Percentiles rank a stretch among this genome's conserved stretches.
These are phyloP conservation scores for Bombycilla garrulus DNA, from an alignment of 2,113 vertebrate genomes.

Conservation along the genomic window DNA sequence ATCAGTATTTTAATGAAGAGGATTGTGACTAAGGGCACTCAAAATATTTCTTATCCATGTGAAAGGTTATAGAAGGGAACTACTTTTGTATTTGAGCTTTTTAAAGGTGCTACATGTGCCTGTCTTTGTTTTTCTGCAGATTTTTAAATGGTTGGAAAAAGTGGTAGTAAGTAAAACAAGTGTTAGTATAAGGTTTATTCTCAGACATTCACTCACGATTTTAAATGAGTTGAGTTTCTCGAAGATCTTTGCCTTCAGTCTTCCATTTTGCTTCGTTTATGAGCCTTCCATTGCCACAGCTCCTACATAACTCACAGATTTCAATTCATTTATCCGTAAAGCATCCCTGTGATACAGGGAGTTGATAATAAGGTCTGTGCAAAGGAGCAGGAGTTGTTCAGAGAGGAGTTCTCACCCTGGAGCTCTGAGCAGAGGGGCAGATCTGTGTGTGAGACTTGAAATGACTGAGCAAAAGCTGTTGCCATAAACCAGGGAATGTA, in stretches of 20 bases:
- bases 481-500: not conserved
- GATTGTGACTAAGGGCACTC: not conserved
- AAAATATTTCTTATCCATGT: not conserved
- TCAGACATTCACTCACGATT: not conserved
- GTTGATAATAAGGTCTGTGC: rapidly evolving
- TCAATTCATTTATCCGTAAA: not conserved
- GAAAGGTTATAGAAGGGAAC: not conserved
- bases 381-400: not conserved
- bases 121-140: not conserved
- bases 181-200: not conserved
- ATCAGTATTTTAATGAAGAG: not conserved
- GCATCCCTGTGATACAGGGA: rapidly evolving
- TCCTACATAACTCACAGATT: not conserved
- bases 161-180: not conserved
- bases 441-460: not conserved
- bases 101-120: not conserved
- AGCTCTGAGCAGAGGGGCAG: not conserved
- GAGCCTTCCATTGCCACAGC: not conserved
- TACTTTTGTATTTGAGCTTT: not conserved
- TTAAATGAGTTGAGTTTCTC: not conserved
- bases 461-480: not conserved
- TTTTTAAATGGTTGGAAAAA: not conserved
- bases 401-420: not conserved
- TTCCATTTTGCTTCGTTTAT: not conserved
- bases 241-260: not conserved